Conservation (phyloP, 1,140 invertebrate genomes). For the Drosophila simulans region DNA sequence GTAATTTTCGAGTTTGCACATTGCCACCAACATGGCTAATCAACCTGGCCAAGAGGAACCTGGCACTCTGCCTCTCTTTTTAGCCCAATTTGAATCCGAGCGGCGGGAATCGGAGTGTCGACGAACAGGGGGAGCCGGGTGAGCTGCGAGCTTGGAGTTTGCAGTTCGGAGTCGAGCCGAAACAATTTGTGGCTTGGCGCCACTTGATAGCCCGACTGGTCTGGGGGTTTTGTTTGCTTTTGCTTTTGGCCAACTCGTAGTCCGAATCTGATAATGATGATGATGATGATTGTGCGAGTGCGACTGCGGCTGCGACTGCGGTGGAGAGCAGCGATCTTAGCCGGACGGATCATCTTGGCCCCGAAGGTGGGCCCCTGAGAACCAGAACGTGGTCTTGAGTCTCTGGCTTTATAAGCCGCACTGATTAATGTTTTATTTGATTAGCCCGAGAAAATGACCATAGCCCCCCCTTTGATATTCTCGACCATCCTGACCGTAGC, state of each 20-base stretch:
- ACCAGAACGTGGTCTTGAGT: slow-evolving; percentile 39
- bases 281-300: slow-evolving; percentile 68
- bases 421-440: slow-evolving; percentile 84
- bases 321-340: slow-evolving; percentile 6
- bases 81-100: slow-evolving; percentile 77
- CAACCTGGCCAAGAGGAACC: slow-evolving; percentile 46
- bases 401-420: slow-evolving; percentile 65
- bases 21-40: slow-evolving; percentile 81
- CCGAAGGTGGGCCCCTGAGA: slow-evolving; percentile 45
- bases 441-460: slow-evolving; percentile 69
- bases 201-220: slow-evolving; percentile 77
- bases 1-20: slow-evolving; percentile 83
- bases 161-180: slow-evolving; percentile 49
- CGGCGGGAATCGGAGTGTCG: not conserved
- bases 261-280: slow-evolving; percentile 75
- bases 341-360: slow-evolving; percentile 8
- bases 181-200: slow-evolving; percentile 83
- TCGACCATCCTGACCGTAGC: not conserved
- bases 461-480: not conserved
- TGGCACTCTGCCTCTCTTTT: slow-evolving; percentile 17
- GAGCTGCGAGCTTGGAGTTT: not conserved
- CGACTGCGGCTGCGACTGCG: slow-evolving; percentile 15
- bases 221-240: slow-evolving; percentile 68
- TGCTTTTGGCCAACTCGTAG: slow-evolving; percentile 55
- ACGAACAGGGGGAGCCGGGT: not conserved